Evolutionary conservation across 2,888 invertebrate genomes (phyloP).

Genomic region (Macrostomum cliftonense): DNA sequence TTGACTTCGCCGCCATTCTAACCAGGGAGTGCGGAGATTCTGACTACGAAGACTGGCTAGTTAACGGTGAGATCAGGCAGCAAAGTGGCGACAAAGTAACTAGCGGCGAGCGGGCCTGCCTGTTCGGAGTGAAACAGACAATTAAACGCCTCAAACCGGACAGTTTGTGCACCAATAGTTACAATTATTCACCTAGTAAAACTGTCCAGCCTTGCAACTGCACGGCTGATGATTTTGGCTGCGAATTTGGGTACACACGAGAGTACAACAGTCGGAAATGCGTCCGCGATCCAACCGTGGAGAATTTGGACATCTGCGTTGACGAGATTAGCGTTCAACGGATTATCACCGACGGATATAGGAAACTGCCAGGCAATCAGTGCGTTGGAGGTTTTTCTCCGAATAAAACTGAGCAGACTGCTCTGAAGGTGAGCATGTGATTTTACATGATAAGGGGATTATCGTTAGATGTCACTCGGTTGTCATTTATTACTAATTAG

Average conservation of each 20-base stretch:
- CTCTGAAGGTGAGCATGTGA: no score
- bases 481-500: no score
- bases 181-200: constrained; percentile 12
- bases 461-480: no score
- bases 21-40: constrained; percentile 20
- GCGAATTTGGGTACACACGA: constrained; percentile 31
- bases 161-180: constrained; percentile 21
- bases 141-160: constrained; percentile 24
- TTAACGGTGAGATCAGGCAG: constrained; percentile 18
- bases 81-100: constrained; percentile 1
- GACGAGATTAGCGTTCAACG: constrained; percentile 26
- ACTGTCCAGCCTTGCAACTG: constrained; percentile 21
- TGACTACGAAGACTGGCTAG: constrained; percentile 27
- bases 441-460: no score
- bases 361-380: constrained; percentile 18
- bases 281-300: constrained; percentile 18
- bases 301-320: constrained; percentile 26
- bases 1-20: constrained; percentile 26
- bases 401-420: constrained; percentile 9
- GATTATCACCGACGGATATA: constrained; percentile 22
- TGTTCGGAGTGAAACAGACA: constrained; percentile 24
- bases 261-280: constrained; percentile 19
- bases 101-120: constrained; percentile 20
- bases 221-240: constrained; percentile 31
- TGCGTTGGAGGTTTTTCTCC: constrained; percentile 14